Conservation (phyloP, 2,113 vertebrate species). For the Oncorhynchus tshawytscha region DNA sequence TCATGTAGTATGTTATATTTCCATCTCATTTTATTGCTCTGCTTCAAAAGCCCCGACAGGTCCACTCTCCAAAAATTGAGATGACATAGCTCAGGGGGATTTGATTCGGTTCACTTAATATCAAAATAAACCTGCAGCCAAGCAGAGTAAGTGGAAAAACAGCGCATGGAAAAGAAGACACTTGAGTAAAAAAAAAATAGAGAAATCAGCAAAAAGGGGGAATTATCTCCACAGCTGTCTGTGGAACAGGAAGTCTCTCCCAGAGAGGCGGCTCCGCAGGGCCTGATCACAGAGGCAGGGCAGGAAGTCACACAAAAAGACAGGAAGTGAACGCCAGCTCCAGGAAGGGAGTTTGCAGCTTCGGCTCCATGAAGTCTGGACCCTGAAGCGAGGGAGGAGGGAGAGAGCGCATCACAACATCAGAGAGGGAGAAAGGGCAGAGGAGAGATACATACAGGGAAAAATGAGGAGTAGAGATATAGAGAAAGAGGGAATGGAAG, state of each 20-base stretch:
- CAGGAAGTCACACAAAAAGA: constrained; percentile 86
- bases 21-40: constrained; percentile 32
- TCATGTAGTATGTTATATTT: constrained; percentile 27
- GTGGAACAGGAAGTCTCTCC: constrained; percentile 76
- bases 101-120: constrained; percentile 30
- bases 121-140: constrained; percentile 58
- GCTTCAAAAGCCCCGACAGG: neutral
- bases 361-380: constrained; percentile 88
- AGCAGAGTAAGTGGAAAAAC: constrained; percentile 62
- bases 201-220: constrained; percentile 64
- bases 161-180: constrained; percentile 40
- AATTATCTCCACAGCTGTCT: constrained; percentile 77
- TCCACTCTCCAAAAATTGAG: constrained; percentile 28
- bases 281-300: constrained; percentile 73
- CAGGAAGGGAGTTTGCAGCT: constrained; percentile 80
- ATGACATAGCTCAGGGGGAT: constrained; percentile 39
- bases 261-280: constrained; percentile 65
- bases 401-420: constrained; percentile 9
- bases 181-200: constrained; percentile 35
- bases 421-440: constrained; percentile 16
- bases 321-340: constrained; percentile 82
- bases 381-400: constrained; percentile 62
- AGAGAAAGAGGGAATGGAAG: constrained; percentile 42
- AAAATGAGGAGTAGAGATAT: constrained; percentile 49
- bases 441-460: neutral